Evolutionary conservation across 1,140 invertebrate species (phyloP), one percentile per base, ranked within the genome.

Genomic region (Drosophila kurseongensis): DNA sequence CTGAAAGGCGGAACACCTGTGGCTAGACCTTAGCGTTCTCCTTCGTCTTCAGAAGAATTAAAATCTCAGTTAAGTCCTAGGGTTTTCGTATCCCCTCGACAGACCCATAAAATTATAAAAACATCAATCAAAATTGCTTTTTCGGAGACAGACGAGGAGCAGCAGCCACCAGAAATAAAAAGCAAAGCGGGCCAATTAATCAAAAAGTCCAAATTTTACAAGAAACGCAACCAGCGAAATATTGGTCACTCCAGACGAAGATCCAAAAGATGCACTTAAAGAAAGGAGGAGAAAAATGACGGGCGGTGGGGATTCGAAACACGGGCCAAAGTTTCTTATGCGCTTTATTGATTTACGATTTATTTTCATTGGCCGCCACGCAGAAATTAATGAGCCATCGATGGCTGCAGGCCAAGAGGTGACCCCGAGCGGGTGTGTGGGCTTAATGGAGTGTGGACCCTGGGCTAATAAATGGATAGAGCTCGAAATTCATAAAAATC

Each of bases 311-410:
- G 27, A 60, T 14, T 7, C 7, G 54, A 41, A 54, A 57, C 67
- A 69, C 45, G 62, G 58, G 23, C 40, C 74, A 63, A 45, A 60
- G 44, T 44, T 44, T 47, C 40, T 38, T 63, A 88, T 88, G 71
- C 65, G 78, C 69, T 75, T 86, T 88, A 86, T 86, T 86, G 82
- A 86, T 86, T 86, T 88, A 86, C 82, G 84, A 88, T 88, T 83
- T 88, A 79, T 88, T 82, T 86, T 82, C 84, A 85, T 85, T 85
- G 78, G 68, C 63, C 59, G 65, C 51, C 65, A 68, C 62, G 71
- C 79, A 75, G 80, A 83, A 86, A 86, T 86, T 86, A 85, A 86
- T 86, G 83, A 89, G 83, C 75, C 72, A 55, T 72, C 76, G 69
- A 83, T 57, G 65, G 67, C 75, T 78, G 50, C 79, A 73, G 79